These are phyloP conservation scores for Patella caerulea DNA, from an alignment of 2,888 invertebrate species.

Conservation along the genomic window DNA sequence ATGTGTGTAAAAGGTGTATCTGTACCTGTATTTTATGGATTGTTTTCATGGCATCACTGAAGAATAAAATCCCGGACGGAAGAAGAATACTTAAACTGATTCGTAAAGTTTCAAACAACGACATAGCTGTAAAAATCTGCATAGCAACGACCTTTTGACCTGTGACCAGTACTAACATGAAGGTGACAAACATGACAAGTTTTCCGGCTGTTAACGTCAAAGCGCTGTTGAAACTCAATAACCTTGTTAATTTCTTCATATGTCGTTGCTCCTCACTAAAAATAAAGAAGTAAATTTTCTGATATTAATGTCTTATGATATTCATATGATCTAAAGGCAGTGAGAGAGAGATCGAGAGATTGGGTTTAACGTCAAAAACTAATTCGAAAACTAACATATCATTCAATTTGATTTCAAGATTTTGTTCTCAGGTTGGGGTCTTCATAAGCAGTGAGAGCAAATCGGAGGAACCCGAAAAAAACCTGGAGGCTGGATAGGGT, in stretches of 20 bases:
- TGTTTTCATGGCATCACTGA: slow-evolving; percentile 45
- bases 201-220: slow-evolving; percentile 51
- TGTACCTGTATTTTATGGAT: slow-evolving; percentile 47
- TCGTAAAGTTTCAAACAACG: slow-evolving; percentile 50
- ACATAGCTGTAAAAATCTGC: slow-evolving; percentile 49
- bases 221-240: slow-evolving; percentile 48
- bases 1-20: too few species aligned
- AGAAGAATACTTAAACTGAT: slow-evolving; percentile 49
- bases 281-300: not conserved
- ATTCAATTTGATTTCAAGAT: too few species aligned
- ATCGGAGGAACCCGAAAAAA: too few species aligned
- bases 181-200: slow-evolving; percentile 50
- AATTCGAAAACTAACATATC: too few species aligned
- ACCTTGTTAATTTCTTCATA: slow-evolving; percentile 36
- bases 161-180: slow-evolving; percentile 40
- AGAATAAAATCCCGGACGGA: slow-evolving; percentile 50
- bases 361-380: too few species aligned
- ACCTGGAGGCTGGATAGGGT: too few species aligned
- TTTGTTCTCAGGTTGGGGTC: too few species aligned
- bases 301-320: too few species aligned
- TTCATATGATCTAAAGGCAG: too few species aligned
- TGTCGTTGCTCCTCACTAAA: slow-evolving; percentile 36
- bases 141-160: slow-evolving; percentile 34
- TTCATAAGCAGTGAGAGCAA: too few species aligned
- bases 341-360: too few species aligned